Percentiles rank a stretch among this genome's conserved stretches.
Evolutionary conservation across 2,888 invertebrate species (phyloP).

Genomic region (Steinernema carpocapsae): DNA sequence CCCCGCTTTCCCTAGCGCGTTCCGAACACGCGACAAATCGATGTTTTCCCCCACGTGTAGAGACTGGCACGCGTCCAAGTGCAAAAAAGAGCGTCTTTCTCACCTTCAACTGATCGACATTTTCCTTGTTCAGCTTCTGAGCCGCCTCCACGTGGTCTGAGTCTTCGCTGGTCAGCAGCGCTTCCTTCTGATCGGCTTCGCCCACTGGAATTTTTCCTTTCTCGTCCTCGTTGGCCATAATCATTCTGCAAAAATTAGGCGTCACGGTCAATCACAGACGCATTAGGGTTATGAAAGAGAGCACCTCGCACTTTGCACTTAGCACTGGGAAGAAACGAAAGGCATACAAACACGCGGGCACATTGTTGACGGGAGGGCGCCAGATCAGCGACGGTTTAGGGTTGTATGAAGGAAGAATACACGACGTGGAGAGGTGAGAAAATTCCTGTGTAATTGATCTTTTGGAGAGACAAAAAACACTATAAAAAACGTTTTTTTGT

Average conservation of each 20-base stretch:
- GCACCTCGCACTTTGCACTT: no score
- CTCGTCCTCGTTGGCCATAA: constrained; percentile 25
- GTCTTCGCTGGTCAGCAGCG: not conserved
- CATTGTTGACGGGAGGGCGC: no score
- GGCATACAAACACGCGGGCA: no score
- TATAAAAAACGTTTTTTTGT: no score
- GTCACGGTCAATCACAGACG: no score
- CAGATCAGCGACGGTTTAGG: no score
- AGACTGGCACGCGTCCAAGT: not conserved
- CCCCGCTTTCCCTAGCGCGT: not conserved
- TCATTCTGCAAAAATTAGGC: constrained; percentile 19
- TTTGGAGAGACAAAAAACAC: no score
- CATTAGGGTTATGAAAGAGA: no score
- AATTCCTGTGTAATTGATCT: no score
- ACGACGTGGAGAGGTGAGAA: no score
- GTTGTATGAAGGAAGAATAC: no score
- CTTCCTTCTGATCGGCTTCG: constrained; percentile 19
- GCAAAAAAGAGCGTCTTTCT: not conserved
- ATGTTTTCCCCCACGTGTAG: not conserved
- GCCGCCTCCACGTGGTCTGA: constrained; percentile 24
- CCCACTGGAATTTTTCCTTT: constrained; percentile 10
- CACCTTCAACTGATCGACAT: constrained; percentile 8
- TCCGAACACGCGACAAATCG: not conserved
- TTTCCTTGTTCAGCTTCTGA: constrained; percentile 20
- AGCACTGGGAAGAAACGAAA: no score